Percentiles rank a stretch among this genome's conserved stretches.
Conservation (phyloP, 1,140 invertebrate species). For the Zaprionus taronus region DNA sequence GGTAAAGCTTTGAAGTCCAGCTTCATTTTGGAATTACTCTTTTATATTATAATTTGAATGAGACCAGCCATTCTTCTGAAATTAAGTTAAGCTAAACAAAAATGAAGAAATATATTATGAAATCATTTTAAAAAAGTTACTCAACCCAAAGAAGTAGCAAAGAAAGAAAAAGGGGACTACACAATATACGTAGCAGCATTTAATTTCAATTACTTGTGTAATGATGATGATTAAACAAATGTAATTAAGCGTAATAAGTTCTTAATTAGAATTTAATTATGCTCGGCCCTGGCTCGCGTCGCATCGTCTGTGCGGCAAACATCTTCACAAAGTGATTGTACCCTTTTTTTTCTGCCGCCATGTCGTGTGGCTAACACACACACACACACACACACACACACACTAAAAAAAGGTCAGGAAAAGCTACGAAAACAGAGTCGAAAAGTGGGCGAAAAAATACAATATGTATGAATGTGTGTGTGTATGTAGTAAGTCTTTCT, state of each 20-base stretch:
- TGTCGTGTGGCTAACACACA: slow-evolving; percentile 16
- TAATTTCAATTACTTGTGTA: slow-evolving; percentile 34
- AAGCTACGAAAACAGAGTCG: slow-evolving; percentile 45
- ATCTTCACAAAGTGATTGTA: slow-evolving; percentile 29
- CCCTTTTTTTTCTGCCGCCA: slow-evolving; percentile 16
- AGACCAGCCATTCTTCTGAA: no score
- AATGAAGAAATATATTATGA: not conserved
- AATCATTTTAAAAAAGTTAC: not conserved
- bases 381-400: not conserved
- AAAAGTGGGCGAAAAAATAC: slow-evolving; percentile 35
- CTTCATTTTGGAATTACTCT: no score
- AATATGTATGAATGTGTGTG: not conserved
- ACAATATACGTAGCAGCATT: slow-evolving; percentile 8
- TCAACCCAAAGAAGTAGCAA: not conserved
- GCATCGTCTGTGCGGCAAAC: slow-evolving; percentile 15
- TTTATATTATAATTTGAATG: no score
- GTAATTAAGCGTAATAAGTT: slow-evolving; percentile 36
- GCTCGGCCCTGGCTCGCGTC: not conserved
- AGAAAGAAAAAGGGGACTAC: not conserved
- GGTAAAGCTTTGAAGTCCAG: no score
- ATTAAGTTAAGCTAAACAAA: not conserved
- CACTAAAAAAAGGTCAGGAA: slow-evolving; percentile 47
- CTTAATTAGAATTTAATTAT: slow-evolving; percentile 39
- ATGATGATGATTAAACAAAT: slow-evolving; percentile 32
- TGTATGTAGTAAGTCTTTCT: not conserved